Evolutionary conservation across 2,797 vertebrate genomes (phyloP).

Genomic region (Cossypha caffra): DNA sequence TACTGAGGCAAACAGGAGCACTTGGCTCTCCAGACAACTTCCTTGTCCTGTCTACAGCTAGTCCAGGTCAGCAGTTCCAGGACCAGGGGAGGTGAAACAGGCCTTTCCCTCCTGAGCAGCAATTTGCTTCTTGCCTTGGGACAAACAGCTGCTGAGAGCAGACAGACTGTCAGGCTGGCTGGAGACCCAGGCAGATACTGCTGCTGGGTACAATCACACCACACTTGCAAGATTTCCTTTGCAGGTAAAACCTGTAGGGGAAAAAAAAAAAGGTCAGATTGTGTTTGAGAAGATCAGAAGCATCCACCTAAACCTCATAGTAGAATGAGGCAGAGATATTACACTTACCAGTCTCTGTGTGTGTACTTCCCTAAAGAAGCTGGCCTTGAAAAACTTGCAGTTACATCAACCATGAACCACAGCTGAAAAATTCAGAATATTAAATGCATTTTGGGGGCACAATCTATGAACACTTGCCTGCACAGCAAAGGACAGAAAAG

Average conservation of each 20-base stretch:
- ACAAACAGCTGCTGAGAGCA: not conserved
- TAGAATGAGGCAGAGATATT: not conserved
- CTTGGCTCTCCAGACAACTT: not conserved
- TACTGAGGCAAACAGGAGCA: not conserved
- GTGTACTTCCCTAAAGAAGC: not conserved
- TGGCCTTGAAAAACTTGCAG: not conserved
- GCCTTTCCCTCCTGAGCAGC: not conserved
- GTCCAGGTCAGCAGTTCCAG: not conserved
- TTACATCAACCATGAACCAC: rapidly evolving
- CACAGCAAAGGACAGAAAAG: not conserved
- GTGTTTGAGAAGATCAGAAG: not conserved
- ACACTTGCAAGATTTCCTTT: not conserved
- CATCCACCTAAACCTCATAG: not conserved
- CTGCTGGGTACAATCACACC: not conserved
- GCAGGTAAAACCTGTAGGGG: not conserved
- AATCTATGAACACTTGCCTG: rapidly evolving
- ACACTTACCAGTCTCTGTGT: not conserved
- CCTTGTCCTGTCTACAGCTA: not conserved
- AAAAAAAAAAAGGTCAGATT: not conserved
- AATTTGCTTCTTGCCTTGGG: not conserved
- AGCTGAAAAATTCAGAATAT: not conserved
- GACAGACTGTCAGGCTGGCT: not conserved
- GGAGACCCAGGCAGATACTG: not conserved
- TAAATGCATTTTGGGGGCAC: not conserved
- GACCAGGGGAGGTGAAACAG: not conserved